Evolutionary conservation across 2,797 vertebrate species (phyloP).

Genomic region (Podarcis lilfordi): DNA sequence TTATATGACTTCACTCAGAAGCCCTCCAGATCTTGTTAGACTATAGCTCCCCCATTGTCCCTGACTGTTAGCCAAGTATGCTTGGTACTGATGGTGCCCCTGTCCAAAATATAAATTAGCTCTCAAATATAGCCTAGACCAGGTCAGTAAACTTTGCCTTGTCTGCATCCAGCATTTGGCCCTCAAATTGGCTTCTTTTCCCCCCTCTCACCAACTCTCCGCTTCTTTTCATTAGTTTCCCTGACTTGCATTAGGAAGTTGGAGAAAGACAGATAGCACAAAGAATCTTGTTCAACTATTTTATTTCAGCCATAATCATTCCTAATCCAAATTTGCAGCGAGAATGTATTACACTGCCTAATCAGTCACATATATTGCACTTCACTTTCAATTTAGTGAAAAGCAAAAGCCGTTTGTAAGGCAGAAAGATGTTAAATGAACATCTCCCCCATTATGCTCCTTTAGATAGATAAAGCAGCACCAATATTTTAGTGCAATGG

Average conservation of each 20-base stretch:
- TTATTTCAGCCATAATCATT: slow-evolving; percentile 73
- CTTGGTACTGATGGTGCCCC: neutral
- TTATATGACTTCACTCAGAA: too few species aligned
- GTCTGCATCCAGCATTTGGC: too few species aligned
- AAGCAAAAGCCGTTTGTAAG: slow-evolving; percentile 67
- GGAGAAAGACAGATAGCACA: slow-evolving; percentile 54
- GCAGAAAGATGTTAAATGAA: slow-evolving; percentile 62
- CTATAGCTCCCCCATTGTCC: too few species aligned
- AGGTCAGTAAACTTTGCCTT: neutral
- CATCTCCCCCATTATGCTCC: slow-evolving; percentile 34
- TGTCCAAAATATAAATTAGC: neutral
- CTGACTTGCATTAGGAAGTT: slow-evolving; percentile 6
- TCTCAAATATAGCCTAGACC: neutral
- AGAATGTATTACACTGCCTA: slow-evolving; percentile 64
- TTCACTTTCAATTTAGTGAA: slow-evolving; percentile 62
- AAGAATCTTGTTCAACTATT: slow-evolving; percentile 70
- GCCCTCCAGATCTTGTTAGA: too few species aligned
- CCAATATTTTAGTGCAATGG: neutral
- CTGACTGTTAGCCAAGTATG: too few species aligned
- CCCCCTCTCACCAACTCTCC: fast-evolving
- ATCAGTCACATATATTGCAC: slow-evolving; percentile 72
- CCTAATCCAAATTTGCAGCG: slow-evolving; percentile 71
- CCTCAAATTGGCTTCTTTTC: neutral
- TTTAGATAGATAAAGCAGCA: slow-evolving; percentile 12
- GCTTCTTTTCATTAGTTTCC: slow-evolving; percentile 20